Base-by-base conservation (phyloP, 2,797 vertebrate species). In the Sternotherus odoratus region DNA sequence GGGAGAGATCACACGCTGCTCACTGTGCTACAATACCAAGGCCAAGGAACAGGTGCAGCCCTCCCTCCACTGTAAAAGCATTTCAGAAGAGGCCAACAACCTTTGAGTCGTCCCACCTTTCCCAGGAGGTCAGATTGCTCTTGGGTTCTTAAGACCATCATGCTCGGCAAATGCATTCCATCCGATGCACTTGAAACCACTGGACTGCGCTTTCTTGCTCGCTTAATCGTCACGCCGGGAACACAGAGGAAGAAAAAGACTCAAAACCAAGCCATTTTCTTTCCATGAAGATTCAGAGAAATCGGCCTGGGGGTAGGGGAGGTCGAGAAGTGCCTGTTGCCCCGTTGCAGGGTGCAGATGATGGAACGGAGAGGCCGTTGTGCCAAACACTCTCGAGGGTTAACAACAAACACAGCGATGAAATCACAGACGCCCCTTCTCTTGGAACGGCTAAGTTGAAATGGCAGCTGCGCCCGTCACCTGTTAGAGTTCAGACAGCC, bases 381-480 rank as follows among this genome's bases (percentile, higher is more conserved):
- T 8, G 8, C 9, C 24, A 36, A 23, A 51, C 50, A 56, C 48
- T 12, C 24, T 19, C 26, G 63, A 4, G 82, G 39, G 24, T 2
- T 12, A 87, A 12, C 5, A 36, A 26, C 56, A 39, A 46, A 12
- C 4, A 6, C 26, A 33, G 50, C 16, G 24, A 63, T 39, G 50
- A 46, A 72, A n/a, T 21, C 26, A 54, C 39, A 24, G 30, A 72
- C 24, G 17, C 43, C 48, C 51, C 12, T n/a, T 69, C 56, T 77
- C 72, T 4, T 11, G 95, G 91, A 94, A 85, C 69, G 7, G 53
- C 74, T 77, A 43, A 43, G 39, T 53, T 51, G 23, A 69, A 48
- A 81, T 92, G 85, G 93, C 97, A 98, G 97, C 97, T 97, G 96
- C 88, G 90, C 24, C 94, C 4, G 0, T 96, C 96, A 97, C 97